Evolutionary conservation across 2,113 vertebrate genomes (phyloP).

Genomic region (Ailurus styani): DNA sequence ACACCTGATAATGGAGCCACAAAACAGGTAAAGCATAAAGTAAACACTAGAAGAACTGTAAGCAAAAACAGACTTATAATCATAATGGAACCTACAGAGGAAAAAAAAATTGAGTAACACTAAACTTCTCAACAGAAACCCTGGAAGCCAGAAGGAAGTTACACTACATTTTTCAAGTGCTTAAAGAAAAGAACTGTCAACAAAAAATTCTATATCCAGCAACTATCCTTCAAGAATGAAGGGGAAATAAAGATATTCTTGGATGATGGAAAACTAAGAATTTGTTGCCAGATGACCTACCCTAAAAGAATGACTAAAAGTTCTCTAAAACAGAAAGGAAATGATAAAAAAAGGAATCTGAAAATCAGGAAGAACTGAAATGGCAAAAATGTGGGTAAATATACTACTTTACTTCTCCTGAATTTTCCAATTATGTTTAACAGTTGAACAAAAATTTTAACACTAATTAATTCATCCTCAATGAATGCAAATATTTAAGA

Average conservation of each 20-base stretch:
- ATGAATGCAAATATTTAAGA: background rate
- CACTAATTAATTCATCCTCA: conserved; percentile 5
- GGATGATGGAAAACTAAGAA: background rate
- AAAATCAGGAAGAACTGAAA: background rate
- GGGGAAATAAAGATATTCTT: background rate
- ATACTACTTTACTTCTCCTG: background rate
- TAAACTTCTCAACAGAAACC: conserved; percentile 2
- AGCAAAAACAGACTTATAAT: background rate
- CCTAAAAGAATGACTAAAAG: background rate
- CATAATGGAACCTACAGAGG: background rate
- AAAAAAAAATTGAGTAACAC: background rate
- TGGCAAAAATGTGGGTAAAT: background rate
- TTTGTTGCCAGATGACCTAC: background rate
- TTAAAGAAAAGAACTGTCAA: background rate
- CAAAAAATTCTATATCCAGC: background rate
- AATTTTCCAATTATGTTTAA: background rate
- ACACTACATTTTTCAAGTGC: background rate
- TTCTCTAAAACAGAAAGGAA: background rate
- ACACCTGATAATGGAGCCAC: background rate
- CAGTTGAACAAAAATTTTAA: background rate
- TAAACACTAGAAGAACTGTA: background rate
- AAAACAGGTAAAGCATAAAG: background rate
- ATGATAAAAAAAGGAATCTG: background rate
- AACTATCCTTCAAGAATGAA: conserved; percentile 8
- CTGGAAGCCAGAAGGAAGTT: background rate